These are phyloP conservation scores for Buphagus erythrorhynchus DNA, from an alignment of 2,797 vertebrate species.

Conservation along the genomic window DNA sequence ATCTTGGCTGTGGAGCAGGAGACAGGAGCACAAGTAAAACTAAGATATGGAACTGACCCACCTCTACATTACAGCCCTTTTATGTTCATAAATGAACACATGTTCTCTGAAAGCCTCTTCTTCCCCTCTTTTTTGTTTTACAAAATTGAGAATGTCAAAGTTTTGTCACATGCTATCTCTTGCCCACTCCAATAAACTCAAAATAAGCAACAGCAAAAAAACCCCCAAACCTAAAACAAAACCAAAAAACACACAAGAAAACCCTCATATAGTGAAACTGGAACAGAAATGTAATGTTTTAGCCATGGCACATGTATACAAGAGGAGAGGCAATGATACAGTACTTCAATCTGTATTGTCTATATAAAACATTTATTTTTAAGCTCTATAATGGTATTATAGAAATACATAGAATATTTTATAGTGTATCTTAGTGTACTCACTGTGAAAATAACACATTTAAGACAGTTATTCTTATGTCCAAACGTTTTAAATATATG, in stretches of 20 bases:
- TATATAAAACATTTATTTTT: constrained; percentile 82
- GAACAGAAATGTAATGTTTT: background rate
- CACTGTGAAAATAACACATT: constrained; percentile 84
- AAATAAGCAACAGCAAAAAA: background rate
- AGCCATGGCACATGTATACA: background rate
- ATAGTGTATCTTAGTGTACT: constrained; percentile 74
- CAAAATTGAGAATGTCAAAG: background rate
- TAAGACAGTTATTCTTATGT: constrained; percentile 73
- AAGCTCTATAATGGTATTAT: constrained; percentile 75
- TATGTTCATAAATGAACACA: background rate
- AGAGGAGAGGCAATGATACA: constrained; percentile 47
- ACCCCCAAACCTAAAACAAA: rapidly evolving
- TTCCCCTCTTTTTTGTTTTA: background rate
- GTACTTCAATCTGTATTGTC: constrained; percentile 72
- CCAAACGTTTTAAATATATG: constrained; percentile 68
- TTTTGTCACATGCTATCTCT: background rate
- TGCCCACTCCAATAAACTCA: background rate
- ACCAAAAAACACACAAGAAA: background rate
- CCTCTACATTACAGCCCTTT: background rate
- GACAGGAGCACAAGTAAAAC: background rate
- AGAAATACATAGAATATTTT: constrained; percentile 81
- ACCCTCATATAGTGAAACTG: background rate
- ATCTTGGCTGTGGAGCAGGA: background rate
- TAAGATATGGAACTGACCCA: background rate
- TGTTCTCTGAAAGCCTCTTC: background rate